Evolutionary conservation across 2,797 vertebrate species (phyloP).

Genomic region (Taeniopygia guttata): DNA sequence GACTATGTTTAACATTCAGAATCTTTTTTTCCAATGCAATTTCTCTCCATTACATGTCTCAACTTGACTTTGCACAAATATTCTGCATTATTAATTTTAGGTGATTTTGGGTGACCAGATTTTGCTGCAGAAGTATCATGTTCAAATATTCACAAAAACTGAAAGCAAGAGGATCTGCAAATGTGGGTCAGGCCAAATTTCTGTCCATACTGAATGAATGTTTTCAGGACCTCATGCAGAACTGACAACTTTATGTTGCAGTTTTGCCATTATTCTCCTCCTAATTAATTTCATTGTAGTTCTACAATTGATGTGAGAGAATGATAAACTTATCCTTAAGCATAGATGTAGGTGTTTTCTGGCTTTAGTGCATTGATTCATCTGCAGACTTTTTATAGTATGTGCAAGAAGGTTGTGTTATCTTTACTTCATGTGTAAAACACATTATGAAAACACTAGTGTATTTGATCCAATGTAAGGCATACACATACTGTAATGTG

Average conservation of each 20-base stretch:
- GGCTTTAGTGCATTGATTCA: not conserved
- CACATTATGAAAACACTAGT: not conserved
- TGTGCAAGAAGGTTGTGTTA: not conserved
- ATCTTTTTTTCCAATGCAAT: not conserved
- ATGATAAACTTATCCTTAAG: not conserved
- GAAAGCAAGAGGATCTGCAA: not conserved
- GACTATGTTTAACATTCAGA: constrained; percentile 1
- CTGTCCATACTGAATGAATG: not conserved
- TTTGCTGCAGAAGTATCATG: not conserved
- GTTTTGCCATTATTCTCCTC: not conserved
- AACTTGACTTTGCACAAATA: not conserved
- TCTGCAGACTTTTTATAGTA: not conserved
- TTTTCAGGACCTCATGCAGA: not conserved
- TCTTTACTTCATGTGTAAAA: constrained; percentile 5
- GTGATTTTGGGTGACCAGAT: not conserved
- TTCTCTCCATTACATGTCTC: not conserved
- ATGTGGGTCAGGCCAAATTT: not conserved
- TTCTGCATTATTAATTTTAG: not conserved
- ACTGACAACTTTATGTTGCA: not conserved
- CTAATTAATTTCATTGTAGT: not conserved
- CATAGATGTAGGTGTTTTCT: not conserved
- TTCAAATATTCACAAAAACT: not conserved
- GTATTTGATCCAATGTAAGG: not conserved
- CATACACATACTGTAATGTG: not conserved
- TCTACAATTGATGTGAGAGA: not conserved